Evolutionary conservation across 1,140 invertebrate genomes (phyloP).

Genomic region (Holotrichia oblita): DNA sequence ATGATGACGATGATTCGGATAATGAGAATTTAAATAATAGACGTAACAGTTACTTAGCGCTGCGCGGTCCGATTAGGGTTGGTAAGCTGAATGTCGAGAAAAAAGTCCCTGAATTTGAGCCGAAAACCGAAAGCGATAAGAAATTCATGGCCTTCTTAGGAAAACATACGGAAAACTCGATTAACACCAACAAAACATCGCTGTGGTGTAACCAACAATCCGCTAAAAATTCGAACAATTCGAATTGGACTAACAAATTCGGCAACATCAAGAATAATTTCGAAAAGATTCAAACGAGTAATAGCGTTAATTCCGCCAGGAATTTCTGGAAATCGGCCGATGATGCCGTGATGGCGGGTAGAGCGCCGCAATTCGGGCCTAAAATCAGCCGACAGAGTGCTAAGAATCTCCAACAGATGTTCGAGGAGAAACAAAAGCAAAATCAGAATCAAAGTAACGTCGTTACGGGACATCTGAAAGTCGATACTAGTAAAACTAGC

Average conservation of each 20-base stretch:
- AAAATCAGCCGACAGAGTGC: slow-evolving; percentile 59
- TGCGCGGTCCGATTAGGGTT: slow-evolving; percentile 68
- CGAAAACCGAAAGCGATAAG: slow-evolving; percentile 84
- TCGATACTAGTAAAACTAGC: slow-evolving; percentile 56
- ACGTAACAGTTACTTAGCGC: slow-evolving; percentile 61
- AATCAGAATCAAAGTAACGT: slow-evolving; percentile 53
- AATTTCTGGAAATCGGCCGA: slow-evolving; percentile 69
- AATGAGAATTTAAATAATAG: slow-evolving; percentile 54
- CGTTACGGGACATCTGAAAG: slow-evolving; percentile 62
- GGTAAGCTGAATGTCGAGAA: slow-evolving; percentile 61
- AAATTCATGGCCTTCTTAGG: slow-evolving; percentile 86
- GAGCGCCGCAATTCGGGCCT: slow-evolving; percentile 53
- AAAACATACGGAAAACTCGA: slow-evolving; percentile 70
- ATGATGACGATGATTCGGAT: slow-evolving; percentile 62
- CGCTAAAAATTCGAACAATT: slow-evolving; percentile 44
- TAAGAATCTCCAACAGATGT: slow-evolving; percentile 59
- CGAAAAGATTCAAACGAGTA: slow-evolving; percentile 63
- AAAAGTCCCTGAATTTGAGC: slow-evolving; percentile 73
- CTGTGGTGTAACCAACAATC: slow-evolving; percentile 43
- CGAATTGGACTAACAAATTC: slow-evolving; percentile 75
- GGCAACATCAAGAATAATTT: slow-evolving; percentile 87
- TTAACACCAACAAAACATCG: slow-evolving; percentile 56
- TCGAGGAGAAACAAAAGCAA: slow-evolving; percentile 59
- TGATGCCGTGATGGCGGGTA: slow-evolving; percentile 55
- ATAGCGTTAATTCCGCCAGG: slow-evolving; percentile 60